Evolutionary conservation across 2,888 invertebrate species (phyloP).

Genomic region (Metallyticus violacea): DNA sequence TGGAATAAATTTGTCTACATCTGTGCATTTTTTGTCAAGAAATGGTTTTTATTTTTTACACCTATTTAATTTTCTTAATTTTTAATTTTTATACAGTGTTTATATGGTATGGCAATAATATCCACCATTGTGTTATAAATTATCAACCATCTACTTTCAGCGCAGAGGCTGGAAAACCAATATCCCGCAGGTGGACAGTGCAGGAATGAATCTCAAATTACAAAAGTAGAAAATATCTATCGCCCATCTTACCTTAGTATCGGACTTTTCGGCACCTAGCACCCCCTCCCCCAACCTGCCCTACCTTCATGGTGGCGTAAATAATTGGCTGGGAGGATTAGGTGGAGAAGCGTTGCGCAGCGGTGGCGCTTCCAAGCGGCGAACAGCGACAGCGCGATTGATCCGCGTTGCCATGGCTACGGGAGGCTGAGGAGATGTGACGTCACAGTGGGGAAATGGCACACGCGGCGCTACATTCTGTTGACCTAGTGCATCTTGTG

Average conservation of each 20-base stretch:
- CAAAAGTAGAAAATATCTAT: not conserved
- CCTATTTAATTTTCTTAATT: too few species aligned
- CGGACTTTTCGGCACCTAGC: not conserved
- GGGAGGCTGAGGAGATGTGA: slow-evolving; percentile 14
- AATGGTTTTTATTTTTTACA: too few species aligned
- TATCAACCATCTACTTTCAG: not conserved
- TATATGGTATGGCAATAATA: too few species aligned
- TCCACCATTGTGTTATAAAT: not conserved
- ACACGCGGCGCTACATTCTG: not conserved
- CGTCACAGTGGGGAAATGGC: not conserved
- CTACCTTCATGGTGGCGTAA: not conserved
- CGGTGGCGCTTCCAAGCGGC: slow-evolving; percentile 4
- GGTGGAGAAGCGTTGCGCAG: not conserved
- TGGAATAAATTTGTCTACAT: too few species aligned
- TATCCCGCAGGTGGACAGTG: too few species aligned
- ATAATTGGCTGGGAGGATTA: not conserved
- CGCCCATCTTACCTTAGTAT: not conserved
- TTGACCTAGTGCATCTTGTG: not conserved
- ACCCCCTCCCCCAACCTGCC: not conserved
- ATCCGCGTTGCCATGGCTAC: slow-evolving; percentile 18
- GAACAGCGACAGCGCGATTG: slow-evolving; percentile 9
- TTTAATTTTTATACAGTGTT: too few species aligned
- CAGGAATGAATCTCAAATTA: not conserved
- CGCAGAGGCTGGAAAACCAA: not conserved
- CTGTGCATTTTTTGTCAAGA: too few species aligned